Evolutionary conservation across 2,888 invertebrate genomes (phyloP), one percentile per base, ranked within the genome.

Genomic region (Lithophane ornitopus): DNA sequence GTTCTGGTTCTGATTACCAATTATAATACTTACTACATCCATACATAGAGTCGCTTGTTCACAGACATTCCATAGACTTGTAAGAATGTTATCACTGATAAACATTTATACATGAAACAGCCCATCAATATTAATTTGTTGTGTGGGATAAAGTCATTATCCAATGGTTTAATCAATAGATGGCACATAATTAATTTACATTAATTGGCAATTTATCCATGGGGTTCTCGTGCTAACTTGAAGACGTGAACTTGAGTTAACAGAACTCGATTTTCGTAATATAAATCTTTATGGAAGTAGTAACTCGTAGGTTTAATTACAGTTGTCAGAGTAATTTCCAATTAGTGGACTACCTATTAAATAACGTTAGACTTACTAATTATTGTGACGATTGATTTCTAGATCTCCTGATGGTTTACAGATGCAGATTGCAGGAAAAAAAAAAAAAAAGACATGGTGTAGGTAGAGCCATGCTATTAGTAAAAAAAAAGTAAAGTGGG

Each of bases 261-360:
- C 41, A 65, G 39, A 75, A 69, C 56, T 22, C 59, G 54, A 59
- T 66, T 63, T 58, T 62, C 44, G 19, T 69, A 63, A 56, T 83
- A 73, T 83, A 73, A 67, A 62, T 66, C 26, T 63, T 54, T 71
- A 78, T 54, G 41, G 52, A 52, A 71, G 39, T 44, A 54, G 19
- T 66, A 67, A 54, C 70, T 86, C 70, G 72, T 74, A 74, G 49
- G 58, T 74, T 68, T 70, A 83, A 83, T 74, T 76, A 79, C 74
- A 61, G 69, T 19, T 19, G 52, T 19, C 49, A 71, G 49, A 63
- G 76, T 78, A 75, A 78, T 81, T 85, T 71, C 85, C 80, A 85
- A 85, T 87, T 79, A 85, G 74, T 68, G 54, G 61, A 81, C 56
- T 66, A n/a, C n/a, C n/a, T n/a, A 73, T 68, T 73, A 56, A 69